Evolutionary conservation across 2,797 vertebrate species (phyloP).

Genomic region (Myripristis murdjan): DNA sequence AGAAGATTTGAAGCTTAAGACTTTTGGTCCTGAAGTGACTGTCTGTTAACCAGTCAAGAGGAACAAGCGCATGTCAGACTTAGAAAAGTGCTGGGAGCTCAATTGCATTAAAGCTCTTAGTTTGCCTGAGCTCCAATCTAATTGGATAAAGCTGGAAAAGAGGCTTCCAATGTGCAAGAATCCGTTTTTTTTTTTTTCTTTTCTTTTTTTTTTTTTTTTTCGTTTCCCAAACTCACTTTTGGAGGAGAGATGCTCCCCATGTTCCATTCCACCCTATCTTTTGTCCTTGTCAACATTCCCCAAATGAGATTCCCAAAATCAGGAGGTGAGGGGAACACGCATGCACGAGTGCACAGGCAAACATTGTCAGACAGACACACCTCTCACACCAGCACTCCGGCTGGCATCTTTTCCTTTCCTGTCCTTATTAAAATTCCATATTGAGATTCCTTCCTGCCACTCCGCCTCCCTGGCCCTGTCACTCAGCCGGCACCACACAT

Average conservation of each 20-base stretch:
- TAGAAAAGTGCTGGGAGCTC: conserved; percentile 84
- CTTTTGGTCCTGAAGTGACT: conserved; percentile 81
- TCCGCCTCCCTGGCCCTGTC: conserved; percentile 81
- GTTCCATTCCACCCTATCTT: conserved; percentile 64
- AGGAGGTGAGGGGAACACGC: conserved; percentile 74
- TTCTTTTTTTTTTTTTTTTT: no score
- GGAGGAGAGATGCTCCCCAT: conserved; percentile 28
- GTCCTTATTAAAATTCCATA: conserved; percentile 85
- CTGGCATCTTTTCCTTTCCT: conserved; percentile 76
- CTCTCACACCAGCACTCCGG: conserved; percentile 74
- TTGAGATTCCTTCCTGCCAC: conserved; percentile 83
- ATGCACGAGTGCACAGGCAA: conserved; percentile 73
- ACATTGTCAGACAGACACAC: conserved; percentile 82
- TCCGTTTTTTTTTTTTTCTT: conserved; percentile 44
- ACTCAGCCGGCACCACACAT: conserved; percentile 75
- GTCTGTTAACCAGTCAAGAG: conserved; percentile 83
- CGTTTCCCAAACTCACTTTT: conserved; percentile 37
- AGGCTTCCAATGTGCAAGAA: conserved; percentile 77
- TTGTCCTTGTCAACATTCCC: conserved; percentile 83
- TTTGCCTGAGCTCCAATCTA: conserved; percentile 85
- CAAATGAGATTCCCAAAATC: conserved; percentile 83
- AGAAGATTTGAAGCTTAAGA: conserved; percentile 81
- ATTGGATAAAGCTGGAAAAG: conserved; percentile 87
- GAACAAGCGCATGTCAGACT: conserved; percentile 86
- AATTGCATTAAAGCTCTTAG: conserved; percentile 87